Conservation (phyloP, 2,888 invertebrate species). For the Ormyrus nitidulus region DNA sequence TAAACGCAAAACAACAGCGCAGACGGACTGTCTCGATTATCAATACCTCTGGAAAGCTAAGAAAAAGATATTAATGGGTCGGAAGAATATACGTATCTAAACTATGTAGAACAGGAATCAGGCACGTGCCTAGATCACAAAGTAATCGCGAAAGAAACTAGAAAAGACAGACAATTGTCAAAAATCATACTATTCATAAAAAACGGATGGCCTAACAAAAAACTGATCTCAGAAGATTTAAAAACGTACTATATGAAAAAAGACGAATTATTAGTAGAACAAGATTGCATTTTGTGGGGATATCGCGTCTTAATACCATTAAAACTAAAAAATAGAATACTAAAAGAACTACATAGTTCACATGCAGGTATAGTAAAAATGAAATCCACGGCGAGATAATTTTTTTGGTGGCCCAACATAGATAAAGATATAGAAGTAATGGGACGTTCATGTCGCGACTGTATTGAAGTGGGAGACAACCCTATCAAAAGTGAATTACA, state of each 20-base stretch:
- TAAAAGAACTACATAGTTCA: constrained; percentile 48
- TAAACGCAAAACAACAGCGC: background rate
- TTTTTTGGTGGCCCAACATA: constrained; percentile 59
- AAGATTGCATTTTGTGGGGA: constrained; percentile 54
- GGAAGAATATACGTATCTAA: background rate
- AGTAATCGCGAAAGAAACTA: background rate
- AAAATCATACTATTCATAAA: background rate
- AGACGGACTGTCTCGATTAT: background rate
- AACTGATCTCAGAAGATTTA: constrained; percentile 21
- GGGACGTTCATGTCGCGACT: constrained; percentile 46
- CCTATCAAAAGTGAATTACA: constrained; percentile 43
- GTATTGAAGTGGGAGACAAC: constrained; percentile 35
- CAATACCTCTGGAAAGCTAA: background rate
- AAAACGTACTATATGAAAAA: constrained; percentile 25
- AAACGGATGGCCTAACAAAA: constrained; percentile 51
- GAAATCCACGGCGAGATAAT: constrained; percentile 55
- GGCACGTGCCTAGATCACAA: background rate
- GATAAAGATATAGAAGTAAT: constrained; percentile 53
- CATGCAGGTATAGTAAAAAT: constrained; percentile 53
- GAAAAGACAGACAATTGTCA: background rate
- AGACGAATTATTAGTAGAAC: constrained; percentile 49
- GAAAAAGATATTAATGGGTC: background rate
- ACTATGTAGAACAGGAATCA: background rate
- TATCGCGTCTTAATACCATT: constrained; percentile 48
- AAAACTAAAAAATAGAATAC: constrained; percentile 29